Percentiles rank a stretch among this genome's conserved stretches.
phyloP scores from a whole-genome alignment of 2,797 vertebrate genomes.

The Smutsia gigantea region DNA sequence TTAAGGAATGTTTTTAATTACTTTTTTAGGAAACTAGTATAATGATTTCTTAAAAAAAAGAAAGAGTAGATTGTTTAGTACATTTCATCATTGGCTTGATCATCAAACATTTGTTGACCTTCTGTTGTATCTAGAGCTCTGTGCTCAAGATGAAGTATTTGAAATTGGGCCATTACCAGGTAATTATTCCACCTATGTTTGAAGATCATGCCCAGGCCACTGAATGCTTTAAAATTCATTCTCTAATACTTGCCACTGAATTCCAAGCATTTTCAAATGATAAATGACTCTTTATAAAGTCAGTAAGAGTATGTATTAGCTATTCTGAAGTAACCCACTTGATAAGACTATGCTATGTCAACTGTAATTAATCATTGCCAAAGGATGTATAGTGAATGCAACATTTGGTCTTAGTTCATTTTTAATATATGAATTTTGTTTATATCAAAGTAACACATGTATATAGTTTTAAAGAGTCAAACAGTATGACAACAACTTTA shows the following conservation, averaged over 20 bases:
- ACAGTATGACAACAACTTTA: background rate
- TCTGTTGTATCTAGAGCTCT: background rate
- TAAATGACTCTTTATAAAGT: constrained; percentile 52
- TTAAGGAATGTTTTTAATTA: background rate
- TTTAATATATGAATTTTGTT: background rate
- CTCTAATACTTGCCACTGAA: constrained; percentile 41
- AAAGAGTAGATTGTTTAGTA: background rate
- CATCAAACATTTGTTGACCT: constrained; percentile 9
- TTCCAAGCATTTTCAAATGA: constrained; percentile 55
- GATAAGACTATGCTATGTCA: background rate
- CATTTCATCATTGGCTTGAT: constrained; percentile 28
- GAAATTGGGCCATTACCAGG: background rate
- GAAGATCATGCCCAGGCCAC: background rate
- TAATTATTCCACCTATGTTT: background rate
- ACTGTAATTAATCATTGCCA: background rate
- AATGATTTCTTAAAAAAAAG: background rate
- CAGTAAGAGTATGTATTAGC: background rate
- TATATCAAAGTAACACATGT: background rate
- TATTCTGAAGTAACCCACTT: constrained; percentile 20
- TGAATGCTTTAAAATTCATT: constrained; percentile 44
- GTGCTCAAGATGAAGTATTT: background rate
- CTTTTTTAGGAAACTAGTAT: background rate
- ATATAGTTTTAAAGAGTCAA: background rate
- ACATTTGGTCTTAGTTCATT: background rate
- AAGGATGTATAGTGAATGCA: background rate